Evolutionary conservation across 2,113 vertebrate genomes (phyloP), one percentile per base, ranked within the genome.

Genomic region (Vulpes lagopus): DNA sequence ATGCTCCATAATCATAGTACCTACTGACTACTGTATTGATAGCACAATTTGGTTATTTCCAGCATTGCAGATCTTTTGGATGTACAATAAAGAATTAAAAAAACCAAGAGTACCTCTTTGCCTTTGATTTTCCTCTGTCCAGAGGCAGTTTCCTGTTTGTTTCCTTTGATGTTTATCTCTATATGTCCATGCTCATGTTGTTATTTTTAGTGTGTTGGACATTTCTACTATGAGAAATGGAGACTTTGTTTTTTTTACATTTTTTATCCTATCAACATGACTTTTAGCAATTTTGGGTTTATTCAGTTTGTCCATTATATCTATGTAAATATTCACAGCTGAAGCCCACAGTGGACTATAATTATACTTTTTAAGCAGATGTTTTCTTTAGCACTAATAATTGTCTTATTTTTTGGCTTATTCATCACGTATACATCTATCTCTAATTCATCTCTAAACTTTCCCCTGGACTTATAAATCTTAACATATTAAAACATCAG

Each of bases 21-120:
- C 19, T 57, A 65, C 59, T 86, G 57, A 85, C 23, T 93, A 3
- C 25, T 1, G 16, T 62, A 53, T 76, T 85, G 81, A 53, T 55
- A 43, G 43, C 38, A 73, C 55, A 81, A 82, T 94, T 82, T 73
- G 76, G 89, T 62, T 64, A 32, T 89, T 89, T 89, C 43, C 43
- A 62, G 8, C 43, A 25, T 32, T 94, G 17, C 6, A 82, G 14
- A 62, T 62, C 22, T 53, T 2, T 27, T 89, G 8, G 12, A 32
- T 82, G n/a, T 53, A 43, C 9, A 49, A 32, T 81, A 3, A 53
- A 90, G 55, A 76, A 32, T 15, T 23, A 79, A 16, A 71, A 59
- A 60, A 20, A 20, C 7, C 69, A 38, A 25, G 35, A 80, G 30
- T 89, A 74, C 23, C 12, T 25, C 43, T 73, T 89, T 73, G 8